Percentiles rank a stretch among this genome's conserved stretches.
phyloP scores from a whole-genome alignment of 2,113 vertebrate genomes.

The Chroicocephalus ridibundus region DNA sequence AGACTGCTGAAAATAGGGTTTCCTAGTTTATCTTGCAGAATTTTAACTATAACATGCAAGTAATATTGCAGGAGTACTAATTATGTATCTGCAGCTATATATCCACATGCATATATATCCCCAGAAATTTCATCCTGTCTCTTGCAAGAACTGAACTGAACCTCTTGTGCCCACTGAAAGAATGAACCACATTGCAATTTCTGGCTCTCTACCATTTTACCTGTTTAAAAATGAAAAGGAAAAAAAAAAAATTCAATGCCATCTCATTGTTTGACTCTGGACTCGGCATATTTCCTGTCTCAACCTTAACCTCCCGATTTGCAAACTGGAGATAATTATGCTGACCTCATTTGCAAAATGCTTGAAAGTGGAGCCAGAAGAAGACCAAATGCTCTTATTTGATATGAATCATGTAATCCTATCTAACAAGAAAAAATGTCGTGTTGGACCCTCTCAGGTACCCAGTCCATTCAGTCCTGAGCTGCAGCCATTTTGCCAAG shows the following conservation, averaged over 20 bases:
- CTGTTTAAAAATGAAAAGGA: neutral
- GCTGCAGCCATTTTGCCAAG: neutral
- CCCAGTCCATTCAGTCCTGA: neutral
- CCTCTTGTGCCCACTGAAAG: neutral
- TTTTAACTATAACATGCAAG: neutral
- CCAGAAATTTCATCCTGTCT: neutral
- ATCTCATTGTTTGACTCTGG: neutral
- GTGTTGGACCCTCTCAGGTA: neutral
- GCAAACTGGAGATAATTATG: neutral
- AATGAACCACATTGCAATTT: neutral
- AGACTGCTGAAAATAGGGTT: conserved; percentile 17
- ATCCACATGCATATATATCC: neutral
- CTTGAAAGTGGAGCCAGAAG: neutral
- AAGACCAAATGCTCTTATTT: neutral
- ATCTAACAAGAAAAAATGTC: neutral
- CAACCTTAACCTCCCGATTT: neutral
- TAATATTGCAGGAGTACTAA: neutral
- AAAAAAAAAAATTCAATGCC: neutral
- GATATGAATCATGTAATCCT: neutral
- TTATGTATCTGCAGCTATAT: neutral
- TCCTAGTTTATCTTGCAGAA: conserved; percentile 14
- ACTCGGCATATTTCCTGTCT: neutral
- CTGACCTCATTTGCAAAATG: neutral
- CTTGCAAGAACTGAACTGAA: neutral
- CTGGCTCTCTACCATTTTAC: neutral